Conservation (phyloP, 2,797 vertebrate species). For the Danio kyathit region DNA sequence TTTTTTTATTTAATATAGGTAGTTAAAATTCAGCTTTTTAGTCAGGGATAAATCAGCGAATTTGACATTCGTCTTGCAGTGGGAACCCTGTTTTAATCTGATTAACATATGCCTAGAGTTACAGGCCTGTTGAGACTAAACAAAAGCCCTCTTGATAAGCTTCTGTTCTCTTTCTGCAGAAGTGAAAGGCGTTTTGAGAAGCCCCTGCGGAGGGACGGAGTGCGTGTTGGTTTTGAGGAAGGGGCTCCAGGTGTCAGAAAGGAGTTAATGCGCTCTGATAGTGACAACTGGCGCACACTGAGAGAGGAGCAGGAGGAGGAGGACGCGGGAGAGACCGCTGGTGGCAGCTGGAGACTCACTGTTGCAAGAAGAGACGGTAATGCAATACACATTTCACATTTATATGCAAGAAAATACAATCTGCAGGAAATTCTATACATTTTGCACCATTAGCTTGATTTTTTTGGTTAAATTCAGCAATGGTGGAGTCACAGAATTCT, state of each 20-base stretch:
- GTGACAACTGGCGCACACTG: slow-evolving; percentile 93
- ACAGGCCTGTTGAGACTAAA: background rate
- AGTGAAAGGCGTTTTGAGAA: slow-evolving; percentile 92
- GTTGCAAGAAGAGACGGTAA: slow-evolving; percentile 83
- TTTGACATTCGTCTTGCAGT: too few relatives aligned
- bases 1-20: too few relatives aligned
- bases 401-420: too few relatives aligned
- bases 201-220: slow-evolving; percentile 86
- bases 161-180: slow-evolving; percentile 68
- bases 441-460: too few relatives aligned
- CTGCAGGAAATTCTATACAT: too few relatives aligned
- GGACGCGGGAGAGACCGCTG: slow-evolving; percentile 73
- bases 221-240: slow-evolving; percentile 88
- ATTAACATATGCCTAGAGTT: background rate
- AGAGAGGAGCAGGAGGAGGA: slow-evolving; percentile 90
- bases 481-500: too few relatives aligned
- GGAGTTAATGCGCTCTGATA: slow-evolving; percentile 92
- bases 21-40: too few relatives aligned
- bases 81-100: background rate
- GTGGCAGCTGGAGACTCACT: slow-evolving; percentile 83
- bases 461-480: too few relatives aligned
- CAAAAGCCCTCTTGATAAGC: background rate
- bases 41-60: too few relatives aligned
- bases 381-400: background rate
- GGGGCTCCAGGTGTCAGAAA: slow-evolving; percentile 76